Evolutionary conservation across 2,797 vertebrate genomes (phyloP).

Genomic region (Nasua narica): DNA sequence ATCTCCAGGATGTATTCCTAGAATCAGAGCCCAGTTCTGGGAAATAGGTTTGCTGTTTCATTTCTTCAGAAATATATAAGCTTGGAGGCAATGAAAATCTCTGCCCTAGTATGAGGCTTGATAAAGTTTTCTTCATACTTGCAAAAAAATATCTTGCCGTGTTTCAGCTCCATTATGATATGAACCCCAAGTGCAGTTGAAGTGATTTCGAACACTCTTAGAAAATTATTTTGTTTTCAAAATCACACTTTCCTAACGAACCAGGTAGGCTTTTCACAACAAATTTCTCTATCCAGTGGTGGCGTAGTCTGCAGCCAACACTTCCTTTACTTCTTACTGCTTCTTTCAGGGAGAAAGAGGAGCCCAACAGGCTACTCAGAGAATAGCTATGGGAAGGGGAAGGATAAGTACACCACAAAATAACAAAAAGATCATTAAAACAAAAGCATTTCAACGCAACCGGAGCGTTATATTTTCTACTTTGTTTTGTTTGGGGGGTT

Average conservation of each 20-base stretch:
- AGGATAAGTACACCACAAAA: not conserved
- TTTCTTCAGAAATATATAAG: not conserved
- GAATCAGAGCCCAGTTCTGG: not conserved
- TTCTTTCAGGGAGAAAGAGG: not conserved
- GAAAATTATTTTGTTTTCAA: not conserved
- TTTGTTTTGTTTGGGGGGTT: not conserved
- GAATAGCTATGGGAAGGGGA: not conserved
- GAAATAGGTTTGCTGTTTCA: not conserved
- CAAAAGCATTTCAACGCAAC: constrained; percentile 2
- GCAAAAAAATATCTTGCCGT: not conserved
- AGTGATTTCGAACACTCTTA: not conserved
- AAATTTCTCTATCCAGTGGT: not conserved
- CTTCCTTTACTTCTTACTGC: not conserved
- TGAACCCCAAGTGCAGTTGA: not conserved
- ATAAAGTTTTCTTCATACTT: not conserved
- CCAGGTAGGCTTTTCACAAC: not conserved
- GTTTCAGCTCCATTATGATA: not conserved
- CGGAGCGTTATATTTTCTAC: not conserved
- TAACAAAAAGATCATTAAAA: constrained; percentile 36
- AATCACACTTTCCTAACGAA: not conserved
- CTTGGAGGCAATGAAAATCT: not conserved
- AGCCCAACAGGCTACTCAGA: accelerated
- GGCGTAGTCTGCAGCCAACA: not conserved
- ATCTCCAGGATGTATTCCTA: not conserved
- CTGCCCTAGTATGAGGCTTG: not conserved